Evolutionary conservation across 2,888 invertebrate species (phyloP), one percentile per base, ranked within the genome.

Genomic region (Agapetus fuscipes): DNA sequence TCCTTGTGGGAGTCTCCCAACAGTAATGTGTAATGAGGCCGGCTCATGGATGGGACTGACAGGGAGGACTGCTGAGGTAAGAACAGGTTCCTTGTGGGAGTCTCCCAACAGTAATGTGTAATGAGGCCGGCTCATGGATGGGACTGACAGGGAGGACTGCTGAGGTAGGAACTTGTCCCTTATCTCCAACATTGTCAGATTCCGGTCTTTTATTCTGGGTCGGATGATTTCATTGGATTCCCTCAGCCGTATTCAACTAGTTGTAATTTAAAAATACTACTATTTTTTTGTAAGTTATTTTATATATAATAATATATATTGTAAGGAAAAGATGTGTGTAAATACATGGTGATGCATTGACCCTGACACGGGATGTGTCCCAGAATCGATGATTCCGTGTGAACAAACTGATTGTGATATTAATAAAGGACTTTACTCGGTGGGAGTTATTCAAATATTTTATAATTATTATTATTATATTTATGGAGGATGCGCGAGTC

Each of bases 351-450:
- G 67, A 36, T 65, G 64, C 62, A 63, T 59, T 64, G 58, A 60
- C 64, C 65, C 66, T 66, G 66, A 65, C 66, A 64, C 66, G 67
- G 66, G 33, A 64, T 66, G 61, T 66, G 66, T 66, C 65, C 66
- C 65, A 32, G 32, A 39, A 41, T 31, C 31, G 41, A 34, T 17
- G 35, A 37, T 37, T 44, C 39, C 32, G 48, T 40, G 44, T 39
- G 48, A 43, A 48, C 48, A 45, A 48, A 45, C 48, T 40, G 48
- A 48, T 48, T 48, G 48, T 48, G 48, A 48, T 48, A 48, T 48
- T 45, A 39, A 37, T 48, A 45, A 39, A 45, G 39, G 37, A 43
- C 48, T 40, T 39, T 26, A 43, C 43, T 43, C 39, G 35, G 24
- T 16, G 31, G 37, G 44, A 44, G 44, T 37, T 37, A 39, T 36